Evolutionary conservation across 2,888 invertebrate genomes (phyloP), one percentile per base, ranked within the genome.

Genomic region (Sycophila texana): DNA sequence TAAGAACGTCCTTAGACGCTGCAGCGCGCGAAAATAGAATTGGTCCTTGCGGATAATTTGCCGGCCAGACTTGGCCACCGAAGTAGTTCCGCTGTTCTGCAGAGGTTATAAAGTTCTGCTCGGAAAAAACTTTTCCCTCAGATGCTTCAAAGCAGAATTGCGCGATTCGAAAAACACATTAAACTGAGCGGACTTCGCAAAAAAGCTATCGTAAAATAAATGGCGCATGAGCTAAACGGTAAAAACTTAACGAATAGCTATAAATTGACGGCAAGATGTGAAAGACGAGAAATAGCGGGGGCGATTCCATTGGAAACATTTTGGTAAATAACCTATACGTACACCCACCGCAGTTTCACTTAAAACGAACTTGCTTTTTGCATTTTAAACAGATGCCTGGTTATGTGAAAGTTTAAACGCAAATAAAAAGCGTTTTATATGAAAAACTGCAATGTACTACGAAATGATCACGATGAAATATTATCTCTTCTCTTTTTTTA

Each of bases 201-300:
- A 63, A 63, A 63, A 13, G 53, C 39, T 7, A 39, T 39, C 39
- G 39, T 10, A 39, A 10, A 39, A 39, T 14, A 51, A 49, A 20
- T 53, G 57, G 57, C 57, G n/a, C n/a, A n/a, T 30, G 51, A 18
- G 22, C 16, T 26, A 14, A 26, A 51, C 26, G 51, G n/a, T 70
- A 30, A 70, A 55, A 68, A 68, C 10, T 58, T 71, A 58, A 71
- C 22, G 71, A 71, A 71, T 47, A 60, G n/a, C 73, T 22, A 53
- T 53, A 22, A 60, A 73, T 39, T 22, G 72, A 16, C 26, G 60
- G 26, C 22, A 49, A 30, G 58, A 16, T 2, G 70, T 16, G 16
- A 18, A 30, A 61, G 16, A 61, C 4, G 53, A n/a, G 53, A 53
- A 2, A 16, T 3, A 4, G 53, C 53, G 14, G 53, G 51, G 14